Conservation (phyloP, 2,888 invertebrate genomes). For the Diadromus collaris region DNA sequence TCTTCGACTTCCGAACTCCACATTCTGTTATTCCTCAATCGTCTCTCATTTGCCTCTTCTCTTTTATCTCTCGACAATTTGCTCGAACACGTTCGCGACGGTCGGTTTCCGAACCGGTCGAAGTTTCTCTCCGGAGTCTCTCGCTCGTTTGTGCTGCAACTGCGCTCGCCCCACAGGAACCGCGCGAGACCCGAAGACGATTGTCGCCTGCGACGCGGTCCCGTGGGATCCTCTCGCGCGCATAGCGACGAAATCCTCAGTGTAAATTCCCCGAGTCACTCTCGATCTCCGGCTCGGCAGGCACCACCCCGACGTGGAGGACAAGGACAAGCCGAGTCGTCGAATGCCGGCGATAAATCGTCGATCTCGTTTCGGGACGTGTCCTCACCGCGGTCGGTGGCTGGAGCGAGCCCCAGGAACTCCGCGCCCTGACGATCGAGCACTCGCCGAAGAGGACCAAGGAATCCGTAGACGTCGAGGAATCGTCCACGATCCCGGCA, state of each 20-base stretch:
- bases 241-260: conserved; percentile 71
- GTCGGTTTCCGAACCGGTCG: conserved; percentile 67
- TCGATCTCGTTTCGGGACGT: conserved; percentile 56
- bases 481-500: background rate
- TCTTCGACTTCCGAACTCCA: conserved; percentile 33
- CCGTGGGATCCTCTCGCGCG: conserved; percentile 50
- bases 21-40: conserved; percentile 2
- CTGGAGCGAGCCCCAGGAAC: background rate
- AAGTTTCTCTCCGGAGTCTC: conserved; percentile 37
- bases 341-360: conserved; percentile 55
- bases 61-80: conserved; percentile 69
- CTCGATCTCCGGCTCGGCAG: conserved; percentile 54
- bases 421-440: conserved; percentile 1
- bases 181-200: conserved; percentile 26
- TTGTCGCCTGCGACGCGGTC: conserved; percentile 22
- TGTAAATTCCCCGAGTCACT: conserved; percentile 75
- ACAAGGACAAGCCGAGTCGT: conserved; percentile 59
- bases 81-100: conserved; percentile 75
- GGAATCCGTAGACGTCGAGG: conserved; percentile 10
- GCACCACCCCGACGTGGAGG: conserved; percentile 57
- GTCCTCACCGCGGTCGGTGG: conserved; percentile 20
- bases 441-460: background rate
- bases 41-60: conserved; percentile 24
- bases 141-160: conserved; percentile 13
- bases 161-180: conserved; percentile 7